Conservation (phyloP, 1,140 invertebrate species). For the Rhyacophila brunnea region DNA sequence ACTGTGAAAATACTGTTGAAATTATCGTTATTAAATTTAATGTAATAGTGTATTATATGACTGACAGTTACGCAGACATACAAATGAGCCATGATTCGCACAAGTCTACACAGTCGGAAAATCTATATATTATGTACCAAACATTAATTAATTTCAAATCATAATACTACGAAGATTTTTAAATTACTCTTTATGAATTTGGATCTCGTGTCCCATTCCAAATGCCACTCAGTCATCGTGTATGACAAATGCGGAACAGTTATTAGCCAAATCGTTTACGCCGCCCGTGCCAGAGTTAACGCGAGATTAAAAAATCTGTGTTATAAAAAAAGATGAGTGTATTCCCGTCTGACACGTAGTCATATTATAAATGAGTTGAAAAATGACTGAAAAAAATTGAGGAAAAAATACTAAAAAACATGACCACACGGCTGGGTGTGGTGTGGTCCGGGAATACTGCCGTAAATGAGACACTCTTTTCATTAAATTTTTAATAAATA, state of each 20-base stretch:
- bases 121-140: too few relatives aligned
- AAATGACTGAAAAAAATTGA: constrained; percentile 15
- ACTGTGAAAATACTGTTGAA: constrained; percentile 10
- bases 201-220: neutral
- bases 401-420: constrained; percentile 11
- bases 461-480: too few relatives aligned
- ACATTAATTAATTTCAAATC: too few relatives aligned
- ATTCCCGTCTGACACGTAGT: constrained; percentile 4
- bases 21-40: constrained; percentile 4
- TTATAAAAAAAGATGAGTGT: constrained; percentile 14
- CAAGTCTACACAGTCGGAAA: too few relatives aligned
- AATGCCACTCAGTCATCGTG: neutral
- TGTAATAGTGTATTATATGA: too few relatives aligned
- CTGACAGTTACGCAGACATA: too few relatives aligned
- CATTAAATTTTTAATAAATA: too few relatives aligned
- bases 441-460: neutral
- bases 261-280: constrained; percentile 32
- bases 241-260: constrained; percentile 29
- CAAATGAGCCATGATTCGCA: too few relatives aligned
- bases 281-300: constrained; percentile 17
- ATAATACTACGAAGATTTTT: too few relatives aligned
- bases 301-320: constrained; percentile 20
- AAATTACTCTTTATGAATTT: too few relatives aligned
- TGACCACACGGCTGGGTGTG: constrained; percentile 8
- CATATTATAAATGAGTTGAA: constrained; percentile 22